Base-by-base conservation (phyloP, 1,140 invertebrate genomes). In the Achroia grisella region DNA sequence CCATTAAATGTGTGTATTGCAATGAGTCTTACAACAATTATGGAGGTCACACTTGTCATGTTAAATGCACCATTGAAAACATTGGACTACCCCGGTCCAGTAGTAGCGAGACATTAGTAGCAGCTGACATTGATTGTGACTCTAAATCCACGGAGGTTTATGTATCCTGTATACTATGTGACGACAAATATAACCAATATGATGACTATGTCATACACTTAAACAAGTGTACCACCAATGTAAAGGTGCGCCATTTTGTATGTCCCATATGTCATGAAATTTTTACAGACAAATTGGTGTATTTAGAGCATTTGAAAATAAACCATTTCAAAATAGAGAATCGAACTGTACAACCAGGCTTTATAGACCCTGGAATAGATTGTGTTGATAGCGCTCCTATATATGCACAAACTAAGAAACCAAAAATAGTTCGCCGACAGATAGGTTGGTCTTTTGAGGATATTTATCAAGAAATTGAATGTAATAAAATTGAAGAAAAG, bases 401-500 rank as follows among this genome's bases (percentile, higher is more conserved):
- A 28, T 62, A 80, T 44, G 68, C 70, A 30, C 80, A 81, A 57
- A 69, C 61, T 3, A 73, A 74, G 13, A 73, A 65, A 49, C 77
- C 75, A 4, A 83, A 78, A 51, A 51, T 67, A 13, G 77, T 82
- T 8, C 62, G 81, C 5, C 66, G 80, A 5, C 78, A 83, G 57
- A 85, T 85, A 42, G 81, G 76, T 69, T 85, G 81, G 81, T 85
- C 81, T 44, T 62, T 80, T 60, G 81, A 83, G 58, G 79, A 85
- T 54, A 82, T 85, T 47, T 85, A 85, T 52, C 81, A 85, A 62
- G 81, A 85, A 53, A 85, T 82, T 62, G 76, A 80, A 40, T 82
- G 72, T 43, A 74, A 68, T 58, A 74, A 68, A 54, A 42, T 75
- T 43, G 76, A 85, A 43, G 63, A 69, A 4, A 74, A 77, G 55